Base-by-base conservation (phyloP, 2,113 vertebrate species). In the Anolis sagrei region DNA sequence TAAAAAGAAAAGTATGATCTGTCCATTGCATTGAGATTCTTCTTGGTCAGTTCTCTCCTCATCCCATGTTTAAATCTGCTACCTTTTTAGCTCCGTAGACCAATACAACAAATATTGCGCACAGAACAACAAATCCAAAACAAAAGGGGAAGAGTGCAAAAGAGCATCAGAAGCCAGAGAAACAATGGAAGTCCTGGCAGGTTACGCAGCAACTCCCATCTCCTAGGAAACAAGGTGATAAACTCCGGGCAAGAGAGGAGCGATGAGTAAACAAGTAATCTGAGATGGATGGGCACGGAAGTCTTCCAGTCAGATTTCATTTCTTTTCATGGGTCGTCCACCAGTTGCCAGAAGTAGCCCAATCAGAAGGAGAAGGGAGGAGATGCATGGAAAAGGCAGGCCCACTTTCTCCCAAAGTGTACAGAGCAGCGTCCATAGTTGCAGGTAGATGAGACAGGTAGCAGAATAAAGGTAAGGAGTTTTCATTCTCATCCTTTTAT, bases 181-280 rank as follows among this genome's bases (percentile, higher is more conserved):
- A 81, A 36, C 36, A 48, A 16, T 0, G 0, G 73, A 79, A 90
- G 44, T 66, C 70, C 85, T 6, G 49, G 27, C 75, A 79, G 79
- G 89, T 62, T 80, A 34, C 19, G 27, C 7, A 80, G 39, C 7
- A 44, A 68, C 39, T 80, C 25, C 11, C 7, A 36, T 95, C 90
- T 81, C 93, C 94, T 61, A 93, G 94, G 93, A 89, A 89, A 94
- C 86, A 0, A 1, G 48, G 78, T 61, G 39, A 81, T 85, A 93
- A 95, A 92, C 88, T 88, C 58, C 75, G 86, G 44, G 76, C 82
- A 80, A 44, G 39, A 44, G 48, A 39, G 70, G 6, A 0, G 25
- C 75, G 70, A 44, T 68, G 23, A 76, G 76, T 88, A 92, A 93
- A 93, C 86, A 92, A 79, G 88, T 34, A 48, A 64, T 85, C 58